Evolutionary conservation across 2,797 vertebrate genomes (phyloP).

Genomic region (Sebastolobus altivelis): DNA sequence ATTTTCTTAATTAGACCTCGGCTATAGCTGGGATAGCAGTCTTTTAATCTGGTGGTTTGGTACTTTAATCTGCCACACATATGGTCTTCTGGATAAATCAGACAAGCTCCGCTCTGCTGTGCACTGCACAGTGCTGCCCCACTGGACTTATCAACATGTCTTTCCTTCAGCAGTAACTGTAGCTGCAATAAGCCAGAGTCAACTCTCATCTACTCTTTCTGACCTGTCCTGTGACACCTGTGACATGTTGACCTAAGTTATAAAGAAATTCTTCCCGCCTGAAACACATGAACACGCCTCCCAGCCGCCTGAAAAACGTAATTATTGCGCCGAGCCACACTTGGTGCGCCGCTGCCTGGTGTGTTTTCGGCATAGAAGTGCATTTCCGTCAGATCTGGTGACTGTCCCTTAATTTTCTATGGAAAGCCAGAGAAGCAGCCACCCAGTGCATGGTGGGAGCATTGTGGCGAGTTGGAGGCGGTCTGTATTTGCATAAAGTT

Average conservation of each 20-base stretch:
- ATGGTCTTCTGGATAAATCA: constrained; percentile 78
- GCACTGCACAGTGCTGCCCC: constrained; percentile 33
- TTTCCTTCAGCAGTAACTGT: constrained; percentile 43
- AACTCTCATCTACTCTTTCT: constrained; percentile 1
- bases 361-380: background rate
- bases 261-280: background rate
- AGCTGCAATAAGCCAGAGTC: constrained; percentile 45
- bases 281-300: background rate
- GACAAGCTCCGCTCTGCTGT: constrained; percentile 44
- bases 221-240: background rate
- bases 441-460: no score
- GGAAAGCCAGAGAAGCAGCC: no score
- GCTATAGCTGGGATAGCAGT: constrained; percentile 42
- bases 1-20: constrained; percentile 64
- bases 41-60: constrained; percentile 78
- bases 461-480: no score
- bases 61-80: constrained; percentile 81
- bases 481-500: no score
- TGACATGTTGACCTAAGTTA: background rate
- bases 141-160: constrained; percentile 54
- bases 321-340: background rate
- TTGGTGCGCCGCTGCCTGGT: background rate
- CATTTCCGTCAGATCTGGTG: no score
- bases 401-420: no score
- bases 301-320: background rate